Percentiles rank a stretch among this genome's conserved stretches.
phyloP scores from a whole-genome alignment of 2,113 vertebrate species.

The Serinus canaria region DNA sequence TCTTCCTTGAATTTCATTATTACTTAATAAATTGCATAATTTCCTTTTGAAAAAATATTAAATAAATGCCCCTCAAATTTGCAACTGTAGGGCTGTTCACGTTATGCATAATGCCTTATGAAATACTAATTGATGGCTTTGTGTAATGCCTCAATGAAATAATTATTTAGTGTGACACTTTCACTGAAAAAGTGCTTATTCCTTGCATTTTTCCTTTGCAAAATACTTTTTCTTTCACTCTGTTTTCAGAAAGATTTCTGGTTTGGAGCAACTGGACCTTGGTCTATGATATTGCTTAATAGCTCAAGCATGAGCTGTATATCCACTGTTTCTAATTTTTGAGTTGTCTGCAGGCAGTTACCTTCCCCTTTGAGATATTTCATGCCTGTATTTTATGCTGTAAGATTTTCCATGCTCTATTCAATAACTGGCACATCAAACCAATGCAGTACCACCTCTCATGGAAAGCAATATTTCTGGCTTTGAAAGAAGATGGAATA shows the following conservation, averaged over 20 bases:
- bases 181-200: slow-evolving; percentile 10
- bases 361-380: not conserved
- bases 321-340: not conserved
- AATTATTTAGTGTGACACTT: slow-evolving; percentile 30
- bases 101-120: not conserved
- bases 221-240: not conserved
- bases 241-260: slow-evolving; percentile 53
- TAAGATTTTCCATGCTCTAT: not conserved
- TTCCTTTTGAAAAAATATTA: slow-evolving; percentile 23
- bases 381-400: not conserved
- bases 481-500: not conserved
- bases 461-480: not conserved
- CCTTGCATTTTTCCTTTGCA: not conserved
- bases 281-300: not conserved
- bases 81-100: slow-evolving; percentile 19
- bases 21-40: slow-evolving; percentile 43
- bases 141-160: slow-evolving; percentile 16
- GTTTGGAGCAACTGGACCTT: slow-evolving; percentile 36
- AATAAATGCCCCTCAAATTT: slow-evolving; percentile 39
- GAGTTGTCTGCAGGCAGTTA: not conserved
- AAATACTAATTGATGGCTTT: slow-evolving; percentile 60
- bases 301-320: not conserved
- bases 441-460: not conserved
- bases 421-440: not conserved
- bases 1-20: slow-evolving; percentile 4